These are phyloP conservation scores for Halcyon senegalensis DNA, from an alignment of 2,113 vertebrate species.

Conservation along the genomic window DNA sequence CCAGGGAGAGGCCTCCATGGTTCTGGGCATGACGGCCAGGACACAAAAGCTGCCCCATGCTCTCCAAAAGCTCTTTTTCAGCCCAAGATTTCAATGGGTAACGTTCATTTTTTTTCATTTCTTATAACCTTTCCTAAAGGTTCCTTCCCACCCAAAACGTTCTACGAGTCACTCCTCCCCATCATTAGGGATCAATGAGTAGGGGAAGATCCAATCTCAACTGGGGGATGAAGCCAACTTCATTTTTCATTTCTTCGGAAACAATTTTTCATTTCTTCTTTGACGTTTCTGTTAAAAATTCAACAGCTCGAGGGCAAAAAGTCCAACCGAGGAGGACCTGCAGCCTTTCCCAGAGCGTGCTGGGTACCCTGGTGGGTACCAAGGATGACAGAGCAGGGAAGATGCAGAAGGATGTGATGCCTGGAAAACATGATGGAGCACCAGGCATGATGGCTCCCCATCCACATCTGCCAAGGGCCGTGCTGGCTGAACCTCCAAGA, in stretches of 20 bases:
- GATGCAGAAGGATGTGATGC: background rate
- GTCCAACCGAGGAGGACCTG: background rate
- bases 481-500: background rate
- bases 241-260: background rate
- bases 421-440: background rate
- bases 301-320: background rate
- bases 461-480: background rate
- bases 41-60: rapidly evolving
- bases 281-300: background rate
- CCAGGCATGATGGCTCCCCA: background rate
- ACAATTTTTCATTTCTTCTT: background rate
- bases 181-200: no score
- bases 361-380: background rate
- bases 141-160: no score
- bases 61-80: background rate
- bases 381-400: background rate
- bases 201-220: no score
- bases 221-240: background rate
- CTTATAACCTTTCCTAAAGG: no score
- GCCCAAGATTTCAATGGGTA: background rate
- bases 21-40: background rate
- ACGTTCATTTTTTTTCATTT: background rate
- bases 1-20: background rate
- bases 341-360: background rate
- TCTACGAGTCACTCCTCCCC: no score